Conservation (phyloP, 2,888 invertebrate species). For the Andrena hattorfiana region DNA sequence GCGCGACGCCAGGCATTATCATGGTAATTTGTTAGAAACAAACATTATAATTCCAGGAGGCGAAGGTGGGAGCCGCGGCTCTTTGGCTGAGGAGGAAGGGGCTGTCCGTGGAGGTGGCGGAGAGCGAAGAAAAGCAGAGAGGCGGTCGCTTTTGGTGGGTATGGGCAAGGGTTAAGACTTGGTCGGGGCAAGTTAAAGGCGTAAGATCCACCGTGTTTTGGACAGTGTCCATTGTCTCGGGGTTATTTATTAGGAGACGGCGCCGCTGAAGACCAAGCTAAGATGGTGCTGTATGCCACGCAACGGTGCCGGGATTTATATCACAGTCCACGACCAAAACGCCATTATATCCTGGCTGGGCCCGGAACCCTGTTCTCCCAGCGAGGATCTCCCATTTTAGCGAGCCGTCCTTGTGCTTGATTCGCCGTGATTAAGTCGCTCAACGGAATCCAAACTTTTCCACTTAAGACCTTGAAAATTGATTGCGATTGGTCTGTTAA, state of each 20-base stretch:
- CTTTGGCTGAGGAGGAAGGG: slow-evolving; percentile 49
- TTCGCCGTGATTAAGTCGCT: slow-evolving; percentile 66
- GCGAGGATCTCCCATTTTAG: slow-evolving; percentile 50
- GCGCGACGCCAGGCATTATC: slow-evolving; percentile 82
- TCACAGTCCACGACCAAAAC: slow-evolving; percentile 71
- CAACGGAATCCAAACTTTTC: slow-evolving; percentile 41
- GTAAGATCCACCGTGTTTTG: slow-evolving; percentile 84
- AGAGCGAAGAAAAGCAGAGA: slow-evolving; percentile 66
- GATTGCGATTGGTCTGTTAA: neutral
- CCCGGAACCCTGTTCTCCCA: slow-evolving; percentile 62
- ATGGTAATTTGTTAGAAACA: slow-evolving; percentile 85
- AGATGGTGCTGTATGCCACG: slow-evolving; percentile 76
- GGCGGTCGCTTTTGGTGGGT: slow-evolving; percentile 54
- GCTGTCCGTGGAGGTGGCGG: slow-evolving; percentile 53
- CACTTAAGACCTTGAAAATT: slow-evolving; percentile 17
- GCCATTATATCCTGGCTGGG: slow-evolving; percentile 67
- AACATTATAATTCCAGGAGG: slow-evolving; percentile 83
- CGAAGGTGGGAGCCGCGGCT: slow-evolving; percentile 44
- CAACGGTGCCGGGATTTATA: slow-evolving; percentile 74
- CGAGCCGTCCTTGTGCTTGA: slow-evolving; percentile 55
- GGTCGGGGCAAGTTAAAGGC: slow-evolving; percentile 81
- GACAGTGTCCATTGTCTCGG: slow-evolving; percentile 85
- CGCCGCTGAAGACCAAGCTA: slow-evolving; percentile 78
- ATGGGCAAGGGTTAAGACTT: slow-evolving; percentile 79
- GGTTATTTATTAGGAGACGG: slow-evolving; percentile 83